phyloP scores from a whole-genome alignment of 2,888 invertebrate species.

The Mythimna loreyi region DNA sequence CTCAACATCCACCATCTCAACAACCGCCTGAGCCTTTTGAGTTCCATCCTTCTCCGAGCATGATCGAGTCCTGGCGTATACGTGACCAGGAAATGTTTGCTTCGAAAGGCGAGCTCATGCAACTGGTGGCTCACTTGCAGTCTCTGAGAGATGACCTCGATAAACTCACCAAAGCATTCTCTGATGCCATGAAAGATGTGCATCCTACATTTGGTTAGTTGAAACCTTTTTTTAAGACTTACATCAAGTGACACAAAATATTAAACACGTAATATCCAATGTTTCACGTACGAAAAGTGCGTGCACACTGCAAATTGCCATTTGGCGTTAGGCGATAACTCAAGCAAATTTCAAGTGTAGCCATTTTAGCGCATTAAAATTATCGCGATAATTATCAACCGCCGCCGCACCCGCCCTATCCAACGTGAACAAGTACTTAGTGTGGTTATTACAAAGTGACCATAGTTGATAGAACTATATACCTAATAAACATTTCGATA shows the following conservation, averaged over 20 bases:
- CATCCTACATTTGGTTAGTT: conserved; percentile 37
- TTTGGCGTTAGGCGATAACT: too few relatives aligned
- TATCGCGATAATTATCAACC: too few relatives aligned
- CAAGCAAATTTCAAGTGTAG: too few relatives aligned
- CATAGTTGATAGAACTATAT: too few relatives aligned
- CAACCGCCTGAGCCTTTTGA: not conserved
- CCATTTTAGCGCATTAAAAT: too few relatives aligned
- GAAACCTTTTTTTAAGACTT: not conserved
- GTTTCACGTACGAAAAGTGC: too few relatives aligned
- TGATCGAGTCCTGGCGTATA: not conserved
- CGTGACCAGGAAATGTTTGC: conserved; percentile 6
- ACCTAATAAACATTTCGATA: too few relatives aligned
- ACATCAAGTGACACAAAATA: not conserved
- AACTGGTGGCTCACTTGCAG: conserved; percentile 29
- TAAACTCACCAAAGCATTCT: conserved; percentile 17
- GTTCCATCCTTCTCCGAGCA: not conserved
- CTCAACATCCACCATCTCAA: not conserved
- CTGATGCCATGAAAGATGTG: conserved; percentile 37
- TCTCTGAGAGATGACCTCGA: conserved; percentile 17
- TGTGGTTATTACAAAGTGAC: too few relatives aligned
- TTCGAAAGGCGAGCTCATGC: conserved; percentile 41
- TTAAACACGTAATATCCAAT: too few relatives aligned
- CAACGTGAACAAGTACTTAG: too few relatives aligned
- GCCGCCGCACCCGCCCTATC: too few relatives aligned
- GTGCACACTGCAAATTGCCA: too few relatives aligned